Percentiles rank a stretch among this genome's conserved stretches.
Evolutionary conservation across 2,113 vertebrate genomes (phyloP).

Genomic region (Marcusenius ussheri): DNA sequence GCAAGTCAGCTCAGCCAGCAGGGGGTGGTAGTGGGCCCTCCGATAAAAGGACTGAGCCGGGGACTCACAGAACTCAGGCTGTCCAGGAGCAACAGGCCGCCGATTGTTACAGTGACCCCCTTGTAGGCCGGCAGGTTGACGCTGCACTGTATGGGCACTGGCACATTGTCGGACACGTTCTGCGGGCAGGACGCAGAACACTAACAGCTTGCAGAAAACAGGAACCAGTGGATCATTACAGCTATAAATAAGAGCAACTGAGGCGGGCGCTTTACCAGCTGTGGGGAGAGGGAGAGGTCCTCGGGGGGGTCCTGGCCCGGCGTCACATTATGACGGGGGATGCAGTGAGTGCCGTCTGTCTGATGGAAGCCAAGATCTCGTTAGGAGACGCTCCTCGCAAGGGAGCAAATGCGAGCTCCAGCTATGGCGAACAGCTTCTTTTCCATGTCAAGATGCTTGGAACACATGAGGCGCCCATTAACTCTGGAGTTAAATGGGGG

Average conservation of each 20-base stretch:
- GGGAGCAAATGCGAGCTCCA: not conserved
- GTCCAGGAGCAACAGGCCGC: constrained; percentile 60
- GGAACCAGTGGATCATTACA: not conserved
- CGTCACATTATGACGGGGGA: constrained; percentile 32
- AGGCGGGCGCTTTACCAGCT: constrained; percentile 50
- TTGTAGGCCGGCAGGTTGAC: constrained; percentile 59
- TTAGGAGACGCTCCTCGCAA: constrained; percentile 2
- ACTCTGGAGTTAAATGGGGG: not conserved
- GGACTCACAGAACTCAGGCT: constrained; percentile 64
- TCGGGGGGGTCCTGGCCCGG: constrained; percentile 46
- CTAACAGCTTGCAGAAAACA: not conserved
- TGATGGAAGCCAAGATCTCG: constrained; percentile 22
- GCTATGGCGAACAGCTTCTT: not conserved
- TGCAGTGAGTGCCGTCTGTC: constrained; percentile 39
- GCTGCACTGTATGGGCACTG: constrained; percentile 61
- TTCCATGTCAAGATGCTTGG: not conserved
- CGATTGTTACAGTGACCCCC: constrained; percentile 55
- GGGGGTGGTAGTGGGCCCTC: not conserved
- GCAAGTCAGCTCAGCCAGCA: not conserved
- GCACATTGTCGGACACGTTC: constrained; percentile 69
- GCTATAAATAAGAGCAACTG: not conserved
- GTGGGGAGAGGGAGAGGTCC: constrained; percentile 54
- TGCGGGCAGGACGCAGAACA: constrained; percentile 36
- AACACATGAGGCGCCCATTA: not conserved
- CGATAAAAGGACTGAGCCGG: not conserved